Evolutionary conservation across 1,140 invertebrate genomes (phyloP).

Genomic region (Tetramorium parvispinum): DNA sequence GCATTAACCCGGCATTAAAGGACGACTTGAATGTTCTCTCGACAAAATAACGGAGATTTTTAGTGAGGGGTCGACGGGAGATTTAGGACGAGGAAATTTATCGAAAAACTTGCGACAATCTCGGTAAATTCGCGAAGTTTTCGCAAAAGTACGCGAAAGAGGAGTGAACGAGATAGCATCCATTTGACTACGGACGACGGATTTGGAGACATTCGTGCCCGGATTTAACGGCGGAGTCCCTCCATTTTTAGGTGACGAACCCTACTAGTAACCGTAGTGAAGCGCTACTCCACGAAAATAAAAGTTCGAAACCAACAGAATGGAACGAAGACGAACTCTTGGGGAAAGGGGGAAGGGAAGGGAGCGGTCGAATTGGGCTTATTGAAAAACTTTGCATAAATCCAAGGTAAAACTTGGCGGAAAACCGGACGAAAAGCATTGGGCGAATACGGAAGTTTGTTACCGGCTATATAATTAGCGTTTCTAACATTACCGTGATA

Average conservation of each 20-base stretch:
- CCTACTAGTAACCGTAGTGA: background rate
- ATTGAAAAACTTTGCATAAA: constrained; percentile 62
- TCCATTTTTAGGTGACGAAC: constrained; percentile 63
- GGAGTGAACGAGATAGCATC: constrained; percentile 24
- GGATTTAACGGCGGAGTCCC: constrained; percentile 27
- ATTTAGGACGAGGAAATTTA: background rate
- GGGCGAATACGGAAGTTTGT: constrained; percentile 21
- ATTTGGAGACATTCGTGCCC: constrained; percentile 2
- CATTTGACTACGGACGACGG: constrained; percentile 36
- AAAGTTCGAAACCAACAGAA: constrained; percentile 46
- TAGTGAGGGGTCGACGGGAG: background rate
- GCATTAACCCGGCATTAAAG: constrained; percentile 14
- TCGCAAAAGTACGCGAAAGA: background rate
- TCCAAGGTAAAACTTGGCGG: constrained; percentile 28
- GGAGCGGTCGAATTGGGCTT: background rate
- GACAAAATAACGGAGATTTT: constrained; percentile 30
- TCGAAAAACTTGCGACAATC: constrained; percentile 37
- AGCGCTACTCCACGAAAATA: constrained; percentile 51
- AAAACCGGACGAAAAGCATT: constrained; percentile 3
- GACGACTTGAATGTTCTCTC: background rate
- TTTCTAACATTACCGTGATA: background rate
- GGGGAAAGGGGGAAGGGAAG: background rate
- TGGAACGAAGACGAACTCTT: constrained; percentile 16
- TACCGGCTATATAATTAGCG: constrained; percentile 28
- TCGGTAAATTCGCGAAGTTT: background rate